Conservation (phyloP, 2,888 invertebrate species). For the Epirrita christyi region DNA sequence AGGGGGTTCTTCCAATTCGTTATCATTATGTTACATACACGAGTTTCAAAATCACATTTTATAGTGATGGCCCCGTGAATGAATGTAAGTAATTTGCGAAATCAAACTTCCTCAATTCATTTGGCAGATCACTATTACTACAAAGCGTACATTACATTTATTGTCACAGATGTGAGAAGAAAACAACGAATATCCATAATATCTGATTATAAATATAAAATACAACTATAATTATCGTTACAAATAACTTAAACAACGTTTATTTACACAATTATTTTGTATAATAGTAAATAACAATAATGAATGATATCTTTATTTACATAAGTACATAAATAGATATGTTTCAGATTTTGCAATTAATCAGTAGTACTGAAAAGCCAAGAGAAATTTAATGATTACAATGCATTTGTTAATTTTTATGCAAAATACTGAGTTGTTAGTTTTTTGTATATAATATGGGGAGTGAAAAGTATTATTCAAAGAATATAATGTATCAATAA, state of each 20-base stretch:
- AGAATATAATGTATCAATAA: too few species aligned
- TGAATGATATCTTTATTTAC: slow-evolving; percentile 63
- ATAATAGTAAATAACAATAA: slow-evolving; percentile 60
- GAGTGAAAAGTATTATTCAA: too few species aligned
- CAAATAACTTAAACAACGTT: slow-evolving; percentile 43
- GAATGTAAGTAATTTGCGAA: slow-evolving; percentile 32
- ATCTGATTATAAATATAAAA: slow-evolving; percentile 45
- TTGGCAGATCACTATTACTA: slow-evolving; percentile 76
- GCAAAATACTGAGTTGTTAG: not conserved
- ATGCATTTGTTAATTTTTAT: not conserved
- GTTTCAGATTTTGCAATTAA: slow-evolving; percentile 65
- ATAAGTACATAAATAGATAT: slow-evolving; percentile 76
- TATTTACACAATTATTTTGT: slow-evolving; percentile 66
- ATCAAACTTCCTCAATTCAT: slow-evolving; percentile 42
- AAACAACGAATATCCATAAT: slow-evolving; percentile 52
- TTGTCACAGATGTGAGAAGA: slow-evolving; percentile 82
- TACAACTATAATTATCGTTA: slow-evolving; percentile 43
- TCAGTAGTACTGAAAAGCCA: slow-evolving; percentile 12
- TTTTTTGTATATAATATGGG: not conserved
- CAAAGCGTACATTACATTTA: slow-evolving; percentile 83
- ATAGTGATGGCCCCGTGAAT: slow-evolving; percentile 27
- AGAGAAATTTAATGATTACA: not conserved
- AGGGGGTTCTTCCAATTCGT: slow-evolving; percentile 2
- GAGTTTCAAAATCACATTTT: not conserved
- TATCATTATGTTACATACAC: not conserved